Evolutionary conservation across 2,113 vertebrate species (phyloP), one percentile per base, ranked within the genome.

Genomic region (Engystomops pustulosus): DNA sequence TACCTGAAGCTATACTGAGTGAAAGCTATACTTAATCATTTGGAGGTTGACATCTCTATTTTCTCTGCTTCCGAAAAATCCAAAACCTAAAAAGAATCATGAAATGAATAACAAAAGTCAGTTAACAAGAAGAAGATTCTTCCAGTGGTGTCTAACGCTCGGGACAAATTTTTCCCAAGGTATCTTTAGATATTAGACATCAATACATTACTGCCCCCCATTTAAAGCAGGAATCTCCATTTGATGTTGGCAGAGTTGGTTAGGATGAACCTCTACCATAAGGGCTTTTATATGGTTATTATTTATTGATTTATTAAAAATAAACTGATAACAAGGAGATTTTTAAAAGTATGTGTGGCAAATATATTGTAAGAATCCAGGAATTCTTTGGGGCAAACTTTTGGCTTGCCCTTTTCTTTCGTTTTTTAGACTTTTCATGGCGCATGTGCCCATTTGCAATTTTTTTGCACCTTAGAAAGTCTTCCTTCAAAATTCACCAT

Each of bases 41-140:
- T 55, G 55, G 20, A 15, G 74, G 49, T 51, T 77, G 74, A 77
- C 49, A 58, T 77, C 32, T 77, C 18, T 77, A 58, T 58, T 77
- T 34, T 38, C 5, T 6, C 27, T 38, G 10, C 51, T 23, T n/a
- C 30, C 58, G 9, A 36, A 51, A 55, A 77, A 32, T 14, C 23
- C 10, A 53, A 76, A 18, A 11, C 4, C 18, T n/a, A 36, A 23
- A 36, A 17, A 77, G 10, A 9, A 10, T 14, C 34, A 12, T 38
- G 20, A 36, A 77, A 77, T 77, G 34, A 58, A 12, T 20, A 34
- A 15, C 41, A 72, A 45, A n/a, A 25, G 8, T 25, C n/a, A 7
- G 30, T 38, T 23, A 76, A 76, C 15, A 76, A 30, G 7, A 18
- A 10, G 18, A 34, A 12, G 51, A 55, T 53, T 62, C 11, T 30